Conservation (phyloP, 1,140 invertebrate genomes). For the Drosophila lacteicornis region DNA sequence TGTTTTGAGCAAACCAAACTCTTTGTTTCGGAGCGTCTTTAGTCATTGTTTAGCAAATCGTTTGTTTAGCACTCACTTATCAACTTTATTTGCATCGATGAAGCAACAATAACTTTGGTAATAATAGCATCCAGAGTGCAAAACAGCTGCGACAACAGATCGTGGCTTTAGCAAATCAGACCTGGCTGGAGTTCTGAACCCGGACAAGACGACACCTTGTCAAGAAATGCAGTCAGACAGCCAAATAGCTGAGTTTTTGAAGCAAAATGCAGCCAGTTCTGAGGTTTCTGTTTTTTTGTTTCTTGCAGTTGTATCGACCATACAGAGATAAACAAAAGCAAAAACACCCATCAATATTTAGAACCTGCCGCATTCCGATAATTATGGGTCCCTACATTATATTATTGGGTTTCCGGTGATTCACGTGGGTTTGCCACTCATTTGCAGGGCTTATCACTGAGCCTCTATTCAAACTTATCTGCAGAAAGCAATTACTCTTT, state of each 20-base stretch:
- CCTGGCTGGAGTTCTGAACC: slow-evolving; percentile 11
- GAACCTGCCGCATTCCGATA: background rate
- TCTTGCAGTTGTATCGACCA: background rate
- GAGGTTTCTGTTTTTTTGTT: slow-evolving; percentile 6
- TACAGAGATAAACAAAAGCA: slow-evolving; percentile 5
- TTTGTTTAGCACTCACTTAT: slow-evolving; percentile 38
- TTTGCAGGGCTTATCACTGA: slow-evolving; percentile 4
- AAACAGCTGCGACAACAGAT: slow-evolving; percentile 23
- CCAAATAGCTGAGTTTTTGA: slow-evolving; percentile 21
- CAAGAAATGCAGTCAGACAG: slow-evolving; percentile 19
- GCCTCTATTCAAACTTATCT: slow-evolving; percentile 21
- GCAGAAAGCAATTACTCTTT: slow-evolving; percentile 2
- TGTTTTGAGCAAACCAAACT: slow-evolving; percentile 4
- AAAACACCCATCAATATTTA: background rate
- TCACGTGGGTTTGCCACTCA: slow-evolving; percentile 11
- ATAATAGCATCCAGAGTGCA: background rate
- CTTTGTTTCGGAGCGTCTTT: slow-evolving; percentile 10
- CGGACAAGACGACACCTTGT: slow-evolving; percentile 7
- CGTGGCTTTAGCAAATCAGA: slow-evolving; percentile 4
- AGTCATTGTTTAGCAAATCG: slow-evolving; percentile 28
- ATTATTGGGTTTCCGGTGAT: slow-evolving; percentile 32
- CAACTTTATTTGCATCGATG: slow-evolving; percentile 27
- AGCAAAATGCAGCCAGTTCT: slow-evolving; percentile 11
- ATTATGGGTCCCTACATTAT: slow-evolving; percentile 3
- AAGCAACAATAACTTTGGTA: slow-evolving; percentile 8